Evolutionary conservation across 2,797 vertebrate species (phyloP), one percentile per base, ranked within the genome.

Genomic region (Poecilia gillii): DNA sequence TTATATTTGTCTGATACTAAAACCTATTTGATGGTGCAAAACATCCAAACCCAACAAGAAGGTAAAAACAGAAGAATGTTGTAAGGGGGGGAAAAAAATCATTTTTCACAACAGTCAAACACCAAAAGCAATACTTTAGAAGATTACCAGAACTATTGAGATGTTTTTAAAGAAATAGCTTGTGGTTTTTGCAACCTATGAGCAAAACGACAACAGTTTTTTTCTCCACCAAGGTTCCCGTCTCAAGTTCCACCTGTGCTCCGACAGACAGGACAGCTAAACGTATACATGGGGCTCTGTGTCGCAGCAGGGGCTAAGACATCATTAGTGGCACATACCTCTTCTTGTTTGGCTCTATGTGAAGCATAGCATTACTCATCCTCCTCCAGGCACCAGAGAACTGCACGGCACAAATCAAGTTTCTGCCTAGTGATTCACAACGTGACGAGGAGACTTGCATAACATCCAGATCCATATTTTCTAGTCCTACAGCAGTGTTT

Each of bases 331-430:
- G 83, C 80, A 64, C 80, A 79, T 77, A 70, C 83, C 66, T 74
- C 76, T 66, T 62, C 45, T 68, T 75, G 73, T 75, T 73, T 59
- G 73, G 75, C 83, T 81, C 76, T 75, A 81, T 81, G 77, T 51
- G 78, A 92, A 94, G 88, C 85, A 86, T n/a, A 75, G 84, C 77
- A 90, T 94, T 91, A 93, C 88, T 94, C 94, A 95, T 89, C 90
- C 91, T 81, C 88, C 92, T 90, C 78, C 78, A 5, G 88, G 90
- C 87, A 85, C 88, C 90, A 89, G 88, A 87, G 88, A 90, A 62
- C 88, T 72, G 85, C 89, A 90, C 85, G 73, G 90, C 88, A 90
- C 91, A 90, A 90, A 93, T 92, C 93, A 85, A 86, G 83, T 82
- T 87, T 84, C 89, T 87, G 85, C 89, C 72, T 88, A 78, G 90